phyloP scores from a whole-genome alignment of 2,797 vertebrate genomes.

The Pygocentrus nattereri region DNA sequence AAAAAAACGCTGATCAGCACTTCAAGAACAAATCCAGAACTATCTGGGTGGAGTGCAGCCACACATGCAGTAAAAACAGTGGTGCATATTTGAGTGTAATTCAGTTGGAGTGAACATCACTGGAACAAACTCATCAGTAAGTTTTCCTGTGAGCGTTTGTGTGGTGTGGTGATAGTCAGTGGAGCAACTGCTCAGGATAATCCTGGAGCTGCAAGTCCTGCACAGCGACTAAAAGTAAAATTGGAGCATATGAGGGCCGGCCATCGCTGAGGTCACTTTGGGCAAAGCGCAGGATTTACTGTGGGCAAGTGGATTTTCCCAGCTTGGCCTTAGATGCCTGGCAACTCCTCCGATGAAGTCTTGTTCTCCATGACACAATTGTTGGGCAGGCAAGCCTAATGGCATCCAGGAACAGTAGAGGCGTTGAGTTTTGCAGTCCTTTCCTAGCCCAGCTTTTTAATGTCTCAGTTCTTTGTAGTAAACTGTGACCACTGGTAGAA shows the following conservation, averaged over 20 bases:
- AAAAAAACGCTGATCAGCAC: background rate
- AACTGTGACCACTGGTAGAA: no score
- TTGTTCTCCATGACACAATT: conserved; percentile 22
- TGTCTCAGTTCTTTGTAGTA: background rate
- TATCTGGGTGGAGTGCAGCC: background rate
- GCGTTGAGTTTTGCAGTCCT: background rate
- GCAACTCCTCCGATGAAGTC: conserved; percentile 9
- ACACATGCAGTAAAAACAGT: background rate
- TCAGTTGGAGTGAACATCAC: background rate
- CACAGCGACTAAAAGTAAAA: background rate
- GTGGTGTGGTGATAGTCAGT: background rate
- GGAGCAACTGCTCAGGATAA: background rate
- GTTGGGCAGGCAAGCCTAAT: background rate
- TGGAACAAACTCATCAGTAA: background rate
- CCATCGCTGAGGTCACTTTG: conserved; percentile 45
- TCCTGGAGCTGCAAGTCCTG: conserved; percentile 7
- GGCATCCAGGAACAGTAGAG: background rate
- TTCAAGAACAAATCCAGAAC: background rate
- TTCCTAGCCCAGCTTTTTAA: background rate
- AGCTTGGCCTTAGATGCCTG: conserved; percentile 50
- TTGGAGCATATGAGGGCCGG: background rate
- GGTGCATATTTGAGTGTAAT: background rate
- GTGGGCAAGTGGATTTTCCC: conserved; percentile 54
- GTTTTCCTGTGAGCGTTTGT: background rate
- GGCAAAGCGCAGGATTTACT: conserved; percentile 54